Evolutionary conservation across 1,140 invertebrate species (phyloP).

Genomic region (Mya arenaria): DNA sequence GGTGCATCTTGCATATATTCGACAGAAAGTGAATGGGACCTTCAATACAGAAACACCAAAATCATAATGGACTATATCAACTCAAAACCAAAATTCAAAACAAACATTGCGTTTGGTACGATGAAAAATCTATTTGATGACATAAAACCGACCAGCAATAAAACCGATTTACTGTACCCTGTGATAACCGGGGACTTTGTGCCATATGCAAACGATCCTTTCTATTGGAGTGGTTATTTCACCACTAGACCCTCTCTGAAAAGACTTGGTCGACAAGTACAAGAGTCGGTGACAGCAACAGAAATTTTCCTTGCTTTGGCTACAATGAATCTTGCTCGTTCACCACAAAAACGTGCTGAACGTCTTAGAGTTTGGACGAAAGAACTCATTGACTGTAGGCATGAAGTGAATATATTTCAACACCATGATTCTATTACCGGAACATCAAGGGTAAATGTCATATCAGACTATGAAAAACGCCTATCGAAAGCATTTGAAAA

Average conservation of each 20-base stretch:
- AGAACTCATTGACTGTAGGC: too few relatives aligned
- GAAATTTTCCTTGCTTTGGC: neutral
- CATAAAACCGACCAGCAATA: neutral
- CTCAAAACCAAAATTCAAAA: neutral
- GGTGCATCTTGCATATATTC: neutral
- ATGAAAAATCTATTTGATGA: neutral
- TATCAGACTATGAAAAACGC: too few relatives aligned
- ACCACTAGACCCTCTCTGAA: constrained; percentile 10
- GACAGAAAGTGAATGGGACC: neutral
- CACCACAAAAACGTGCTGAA: too few relatives aligned
- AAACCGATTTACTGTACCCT: neutral
- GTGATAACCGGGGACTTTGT: neutral
- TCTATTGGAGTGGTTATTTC: constrained; percentile 14
- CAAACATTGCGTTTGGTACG: neutral
- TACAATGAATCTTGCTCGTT: too few relatives aligned
- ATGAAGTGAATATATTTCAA: too few relatives aligned
- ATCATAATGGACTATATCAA: constrained; percentile 15
- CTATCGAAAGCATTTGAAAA: too few relatives aligned
- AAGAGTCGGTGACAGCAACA: constrained; percentile 9
- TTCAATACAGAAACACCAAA: neutral
- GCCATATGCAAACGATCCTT: neutral
- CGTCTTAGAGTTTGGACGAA: too few relatives aligned
- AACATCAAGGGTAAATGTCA: too few relatives aligned
- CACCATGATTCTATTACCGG: too few relatives aligned
- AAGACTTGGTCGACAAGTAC: neutral